Evolutionary conservation across 1,140 invertebrate genomes (phyloP).

Genomic region (Neomicropteryx cornuta): DNA sequence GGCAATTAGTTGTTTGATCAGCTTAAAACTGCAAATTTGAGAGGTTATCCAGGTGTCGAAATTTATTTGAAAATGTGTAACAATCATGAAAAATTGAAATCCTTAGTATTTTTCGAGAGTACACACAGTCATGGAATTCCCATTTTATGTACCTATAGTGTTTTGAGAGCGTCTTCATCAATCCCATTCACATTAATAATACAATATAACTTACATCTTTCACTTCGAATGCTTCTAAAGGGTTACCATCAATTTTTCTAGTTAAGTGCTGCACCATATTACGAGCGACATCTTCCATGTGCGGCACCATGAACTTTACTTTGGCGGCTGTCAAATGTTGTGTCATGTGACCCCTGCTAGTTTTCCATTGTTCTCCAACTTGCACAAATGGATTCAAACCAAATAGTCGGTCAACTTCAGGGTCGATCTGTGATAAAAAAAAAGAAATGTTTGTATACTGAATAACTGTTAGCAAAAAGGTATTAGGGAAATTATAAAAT

Average conservation of each 20-base stretch:
- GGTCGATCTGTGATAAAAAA: conserved; percentile 16
- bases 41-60: too few relatives aligned
- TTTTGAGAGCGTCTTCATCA: too few relatives aligned
- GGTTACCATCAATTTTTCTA: conserved; percentile 6
- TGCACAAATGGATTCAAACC: conserved; percentile 33
- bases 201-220: conserved; percentile 9
- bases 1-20: too few relatives aligned
- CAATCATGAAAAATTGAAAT: too few relatives aligned
- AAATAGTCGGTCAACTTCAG: conserved; percentile 28
- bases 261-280: conserved; percentile 11
- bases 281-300: conserved; percentile 6
- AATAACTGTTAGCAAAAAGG: not conserved
- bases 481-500: not conserved
- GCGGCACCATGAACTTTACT: conserved; percentile 6
- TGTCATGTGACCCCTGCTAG: conserved; percentile 10
- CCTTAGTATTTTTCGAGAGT: too few relatives aligned
- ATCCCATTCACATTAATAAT: too few relatives aligned
- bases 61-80: too few relatives aligned
- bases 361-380: conserved; percentile 40
- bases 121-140: too few relatives aligned
- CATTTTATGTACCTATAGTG: too few relatives aligned
- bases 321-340: conserved; percentile 6
- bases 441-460: too few relatives aligned
- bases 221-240: conserved; percentile 8
- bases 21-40: too few relatives aligned